Percentiles rank a stretch among this genome's conserved stretches.
phyloP scores from a whole-genome alignment of 2,113 vertebrate genomes.

The Saguinus midas region DNA sequence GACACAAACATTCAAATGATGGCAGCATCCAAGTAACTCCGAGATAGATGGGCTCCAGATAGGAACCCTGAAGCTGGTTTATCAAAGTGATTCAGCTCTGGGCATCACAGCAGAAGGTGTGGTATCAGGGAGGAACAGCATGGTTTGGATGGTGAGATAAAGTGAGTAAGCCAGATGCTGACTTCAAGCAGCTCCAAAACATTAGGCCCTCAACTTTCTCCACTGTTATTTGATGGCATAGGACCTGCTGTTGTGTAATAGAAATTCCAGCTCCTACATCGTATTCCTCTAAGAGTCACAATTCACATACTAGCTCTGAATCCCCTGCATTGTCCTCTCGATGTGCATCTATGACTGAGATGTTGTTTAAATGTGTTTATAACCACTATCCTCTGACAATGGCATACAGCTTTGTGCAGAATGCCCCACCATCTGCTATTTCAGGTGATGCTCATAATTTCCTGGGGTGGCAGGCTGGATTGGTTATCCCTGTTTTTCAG shows the following conservation, averaged over 20 bases:
- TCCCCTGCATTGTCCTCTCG: neutral
- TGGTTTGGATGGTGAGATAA: neutral
- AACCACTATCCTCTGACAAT: neutral
- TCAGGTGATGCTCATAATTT: neutral
- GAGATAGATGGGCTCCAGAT: neutral
- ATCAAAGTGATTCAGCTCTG: neutral
- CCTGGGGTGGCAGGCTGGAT: neutral
- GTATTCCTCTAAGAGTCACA: neutral
- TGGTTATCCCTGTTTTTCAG: neutral
- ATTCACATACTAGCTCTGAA: neutral
- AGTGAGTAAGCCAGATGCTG: neutral
- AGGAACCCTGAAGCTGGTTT: neutral
- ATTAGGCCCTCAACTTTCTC: neutral
- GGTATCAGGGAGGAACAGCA: fast-evolving
- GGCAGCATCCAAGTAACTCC: neutral
- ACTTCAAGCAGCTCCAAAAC: neutral
- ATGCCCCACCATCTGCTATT: neutral
- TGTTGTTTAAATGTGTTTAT: neutral
- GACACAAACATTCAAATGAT: neutral
- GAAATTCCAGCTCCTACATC: neutral
- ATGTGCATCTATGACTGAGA: too few relatives aligned
- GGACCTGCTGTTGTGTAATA: neutral
- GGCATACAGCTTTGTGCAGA: neutral
- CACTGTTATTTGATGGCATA: too few relatives aligned
- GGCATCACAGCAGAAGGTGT: neutral